phyloP scores from a whole-genome alignment of 2,888 invertebrate species.

The Lycophotia porphyrea region DNA sequence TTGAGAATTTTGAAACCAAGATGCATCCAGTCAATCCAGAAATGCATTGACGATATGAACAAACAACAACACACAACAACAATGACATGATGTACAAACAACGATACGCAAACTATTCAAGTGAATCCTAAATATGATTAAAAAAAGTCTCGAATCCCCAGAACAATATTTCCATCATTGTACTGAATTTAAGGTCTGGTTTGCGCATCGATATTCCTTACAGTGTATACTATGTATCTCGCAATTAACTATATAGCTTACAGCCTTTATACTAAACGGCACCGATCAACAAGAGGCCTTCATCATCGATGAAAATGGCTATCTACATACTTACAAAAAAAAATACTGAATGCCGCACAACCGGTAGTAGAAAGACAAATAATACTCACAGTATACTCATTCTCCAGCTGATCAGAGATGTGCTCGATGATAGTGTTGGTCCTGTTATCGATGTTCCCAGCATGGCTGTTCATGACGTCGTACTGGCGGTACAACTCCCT shows the following conservation, averaged over 20 bases:
- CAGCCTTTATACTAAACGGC: background rate
- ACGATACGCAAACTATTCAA: background rate
- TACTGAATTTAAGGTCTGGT: background rate
- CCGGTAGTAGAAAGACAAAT: background rate
- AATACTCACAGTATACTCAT: conserved; percentile 76
- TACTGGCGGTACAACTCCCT: conserved; percentile 77
- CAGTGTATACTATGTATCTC: background rate
- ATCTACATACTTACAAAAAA: background rate
- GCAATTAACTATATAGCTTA: background rate
- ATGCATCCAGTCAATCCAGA: background rate
- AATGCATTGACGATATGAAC: background rate
- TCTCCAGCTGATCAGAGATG: conserved; percentile 79
- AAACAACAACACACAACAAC: too few relatives aligned
- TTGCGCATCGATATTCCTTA: background rate
- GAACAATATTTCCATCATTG: background rate
- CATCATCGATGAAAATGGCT: background rate
- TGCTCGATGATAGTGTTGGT: conserved; percentile 85
- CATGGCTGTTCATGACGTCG: conserved; percentile 79
- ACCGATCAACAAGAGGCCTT: background rate
- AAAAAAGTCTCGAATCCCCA: background rate
- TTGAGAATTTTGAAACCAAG: background rate
- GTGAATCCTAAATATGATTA: background rate
- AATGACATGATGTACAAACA: background rate
- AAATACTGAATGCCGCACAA: background rate
- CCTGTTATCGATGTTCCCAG: conserved; percentile 83